Evolutionary conservation across 2,797 vertebrate genomes (phyloP), one percentile per base, ranked within the genome.

Genomic region (Lerista edwardsae): DNA sequence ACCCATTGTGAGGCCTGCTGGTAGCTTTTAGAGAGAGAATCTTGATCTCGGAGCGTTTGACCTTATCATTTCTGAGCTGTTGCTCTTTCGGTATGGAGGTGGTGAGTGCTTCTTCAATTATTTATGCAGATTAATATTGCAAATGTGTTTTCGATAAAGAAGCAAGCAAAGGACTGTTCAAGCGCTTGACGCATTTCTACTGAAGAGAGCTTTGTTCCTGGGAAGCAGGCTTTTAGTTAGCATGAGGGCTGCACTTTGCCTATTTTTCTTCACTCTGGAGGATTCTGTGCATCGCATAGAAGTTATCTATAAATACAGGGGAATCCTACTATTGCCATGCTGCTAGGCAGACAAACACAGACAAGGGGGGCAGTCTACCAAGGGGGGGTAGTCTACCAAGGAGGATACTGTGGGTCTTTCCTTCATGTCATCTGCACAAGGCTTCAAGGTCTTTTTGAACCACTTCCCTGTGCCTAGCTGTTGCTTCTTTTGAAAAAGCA

Each of bases 71-170:
- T 65, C 7, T 36, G 2, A 44, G 4, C 44, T 64, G 0, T 25
- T 77, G 9, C 0, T 5, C 55, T 55, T 27, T 67, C 72, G 86
- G 80, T 84, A 19, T 80, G 7, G 21, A 90, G 31, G 17, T 65
- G 69, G 39, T 27, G 91, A 91, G 31, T 64, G 0, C 0, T 86
- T 91, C 17, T 55, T 87, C 1, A 93, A 89, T 91, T 93, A 89
- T 90, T 93, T 80, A 85, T 55, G 25, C 57, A 61, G n/a, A 19
- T 84, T 75, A 90, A 57, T 77, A 87, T 91, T 88, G 29, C 8
- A 91, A 80, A 76, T 34, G 6, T 57, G 91, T 55, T 94, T 47
- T 91, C 3, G 69, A 57, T 69, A n/a, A 87, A 55, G 29, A 75
- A 31, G 75, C 21, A 11, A 15, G 7, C 29, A 51, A 0, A 59